Conservation (phyloP, 64 coral and sea anemone species). For the Montipora capricornis region DNA sequence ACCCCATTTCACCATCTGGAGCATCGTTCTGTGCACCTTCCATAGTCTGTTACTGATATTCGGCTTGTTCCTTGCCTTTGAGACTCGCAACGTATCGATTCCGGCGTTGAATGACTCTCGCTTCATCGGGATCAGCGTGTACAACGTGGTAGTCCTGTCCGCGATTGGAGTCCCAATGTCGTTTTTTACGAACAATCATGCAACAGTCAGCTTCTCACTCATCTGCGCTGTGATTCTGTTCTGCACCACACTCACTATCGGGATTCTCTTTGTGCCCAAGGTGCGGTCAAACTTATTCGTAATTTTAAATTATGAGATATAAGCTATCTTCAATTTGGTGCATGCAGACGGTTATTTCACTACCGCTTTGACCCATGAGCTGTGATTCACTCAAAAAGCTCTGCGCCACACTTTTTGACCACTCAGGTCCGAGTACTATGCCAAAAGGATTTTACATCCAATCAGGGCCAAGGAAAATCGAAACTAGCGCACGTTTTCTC, state of each 20-base stretch:
- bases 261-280: conserved; percentile 91
- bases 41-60: conserved; percentile 89
- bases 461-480: no score
- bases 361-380: no score
- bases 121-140: conserved; percentile 93
- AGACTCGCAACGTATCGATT: conserved; percentile 88
- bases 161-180: conserved; percentile 90
- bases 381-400: no score
- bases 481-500: no score
- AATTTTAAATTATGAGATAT: no score
- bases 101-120: conserved; percentile 87
- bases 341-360: no score
- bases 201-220: conserved; percentile 69
- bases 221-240: conserved; percentile 90
- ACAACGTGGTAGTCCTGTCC: conserved; percentile 90
- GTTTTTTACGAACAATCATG: conserved; percentile 66
- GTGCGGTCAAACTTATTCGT: not conserved
- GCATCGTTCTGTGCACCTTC: conserved; percentile 78
- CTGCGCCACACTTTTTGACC: no score
- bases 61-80: conserved; percentile 87
- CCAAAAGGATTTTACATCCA: no score
- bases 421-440: no score
- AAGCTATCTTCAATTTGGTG: no score
- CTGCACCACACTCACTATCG: conserved; percentile 84
- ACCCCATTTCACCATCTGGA: conserved; percentile 73